phyloP scores from a whole-genome alignment of 2,113 vertebrate genomes.

The Menidia beryllina region DNA sequence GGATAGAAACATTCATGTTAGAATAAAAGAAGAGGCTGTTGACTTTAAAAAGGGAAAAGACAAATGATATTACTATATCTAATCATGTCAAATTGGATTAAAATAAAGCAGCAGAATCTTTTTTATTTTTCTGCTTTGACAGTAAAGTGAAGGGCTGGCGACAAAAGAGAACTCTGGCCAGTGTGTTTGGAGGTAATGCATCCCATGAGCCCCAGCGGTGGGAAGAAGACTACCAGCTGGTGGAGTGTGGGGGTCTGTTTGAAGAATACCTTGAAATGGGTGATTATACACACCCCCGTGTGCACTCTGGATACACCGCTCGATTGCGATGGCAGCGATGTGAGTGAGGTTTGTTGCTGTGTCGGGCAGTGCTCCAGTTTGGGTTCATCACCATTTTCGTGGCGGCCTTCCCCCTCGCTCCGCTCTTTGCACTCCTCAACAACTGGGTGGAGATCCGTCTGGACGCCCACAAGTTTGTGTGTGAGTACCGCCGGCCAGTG shows the following conservation, averaged over 20 bases:
- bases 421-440: constrained; percentile 83
- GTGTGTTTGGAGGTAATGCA: constrained; percentile 62
- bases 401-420: constrained; percentile 82
- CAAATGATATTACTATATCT: no score
- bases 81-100: no score
- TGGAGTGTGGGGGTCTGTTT: constrained; percentile 82
- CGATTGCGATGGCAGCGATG: not conserved
- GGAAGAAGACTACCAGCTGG: constrained; percentile 84
- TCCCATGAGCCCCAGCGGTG: constrained; percentile 72
- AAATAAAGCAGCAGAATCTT: no score
- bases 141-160: constrained; percentile 85
- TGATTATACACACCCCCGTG: constrained; percentile 40
- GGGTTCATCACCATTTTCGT: constrained; percentile 87
- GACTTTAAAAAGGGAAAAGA: no score
- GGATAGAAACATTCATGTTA: no score
- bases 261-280: constrained; percentile 86
- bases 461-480: constrained; percentile 84
- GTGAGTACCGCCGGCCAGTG: constrained; percentile 81
- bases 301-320: not conserved
- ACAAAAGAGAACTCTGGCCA: constrained; percentile 77
- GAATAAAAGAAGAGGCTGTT: no score
- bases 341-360: not conserved
- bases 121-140: constrained; percentile 3
- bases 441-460: constrained; percentile 84
- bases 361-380: constrained; percentile 81